phyloP scores from a whole-genome alignment of 1,140 invertebrate genomes.

The Drosophila tsacasi region DNA sequence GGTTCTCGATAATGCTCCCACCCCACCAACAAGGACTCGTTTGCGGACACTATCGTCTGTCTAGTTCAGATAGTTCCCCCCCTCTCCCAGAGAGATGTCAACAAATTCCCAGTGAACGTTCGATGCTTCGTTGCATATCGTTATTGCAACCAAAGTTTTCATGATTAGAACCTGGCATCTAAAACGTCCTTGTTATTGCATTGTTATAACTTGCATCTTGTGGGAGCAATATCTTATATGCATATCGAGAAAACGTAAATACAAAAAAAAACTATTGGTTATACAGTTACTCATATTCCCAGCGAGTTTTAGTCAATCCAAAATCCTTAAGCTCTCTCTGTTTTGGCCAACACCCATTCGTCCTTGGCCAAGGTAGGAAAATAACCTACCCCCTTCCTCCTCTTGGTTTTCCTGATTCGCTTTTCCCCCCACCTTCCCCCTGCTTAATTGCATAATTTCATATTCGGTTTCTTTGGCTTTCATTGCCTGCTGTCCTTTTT shows the following conservation, averaged over 20 bases:
- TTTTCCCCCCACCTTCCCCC: neutral
- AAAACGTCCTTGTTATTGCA: too few relatives aligned
- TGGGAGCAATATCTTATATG: too few relatives aligned
- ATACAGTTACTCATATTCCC: neutral
- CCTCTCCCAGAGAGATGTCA: neutral
- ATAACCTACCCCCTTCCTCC: neutral
- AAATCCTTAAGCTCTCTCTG: neutral
- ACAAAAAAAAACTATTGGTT: neutral
- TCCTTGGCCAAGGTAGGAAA: slow-evolving; percentile 38
- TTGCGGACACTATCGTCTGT: too few relatives aligned
- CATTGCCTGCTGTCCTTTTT: neutral
- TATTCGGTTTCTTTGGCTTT: slow-evolving; percentile 53
- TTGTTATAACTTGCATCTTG: too few relatives aligned
- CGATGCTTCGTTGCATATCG: neutral
- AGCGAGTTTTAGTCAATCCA: neutral
- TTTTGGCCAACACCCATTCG: slow-evolving; percentile 23
- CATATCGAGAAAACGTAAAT: neutral
- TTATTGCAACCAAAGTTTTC: neutral
- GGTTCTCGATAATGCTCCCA: too few relatives aligned
- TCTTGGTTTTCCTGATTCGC: neutral
- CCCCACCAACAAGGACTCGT: too few relatives aligned
- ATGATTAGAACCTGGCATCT: too few relatives aligned
- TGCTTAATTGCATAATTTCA: slow-evolving; percentile 75
- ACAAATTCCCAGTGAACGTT: neutral
- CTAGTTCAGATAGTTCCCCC: too few relatives aligned